Conservation (phyloP, 2,113 vertebrate genomes). For the Sterrhoptilus dennistouni region DNA sequence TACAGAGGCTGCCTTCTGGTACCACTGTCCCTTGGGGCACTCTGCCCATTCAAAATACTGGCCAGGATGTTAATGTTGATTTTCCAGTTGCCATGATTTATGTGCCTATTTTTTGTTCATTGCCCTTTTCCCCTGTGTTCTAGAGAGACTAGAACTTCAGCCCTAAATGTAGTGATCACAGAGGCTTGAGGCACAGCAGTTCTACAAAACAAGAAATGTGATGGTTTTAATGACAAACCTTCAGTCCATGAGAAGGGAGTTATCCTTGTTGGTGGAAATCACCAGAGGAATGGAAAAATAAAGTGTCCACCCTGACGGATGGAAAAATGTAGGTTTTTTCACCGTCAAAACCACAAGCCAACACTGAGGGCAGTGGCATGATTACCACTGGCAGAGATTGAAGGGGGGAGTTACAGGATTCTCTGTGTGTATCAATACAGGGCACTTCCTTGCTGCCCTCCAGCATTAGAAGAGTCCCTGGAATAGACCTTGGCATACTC, state of each 20-base stretch:
- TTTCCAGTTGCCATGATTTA: neutral
- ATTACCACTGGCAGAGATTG: neutral
- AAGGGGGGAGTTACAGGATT: neutral
- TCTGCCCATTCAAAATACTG: neutral
- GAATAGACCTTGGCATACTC: neutral
- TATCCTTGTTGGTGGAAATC: neutral
- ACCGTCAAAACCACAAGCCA: neutral
- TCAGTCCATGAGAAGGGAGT: neutral
- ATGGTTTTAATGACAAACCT: neutral
- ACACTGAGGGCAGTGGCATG: neutral
- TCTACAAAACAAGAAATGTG: neutral
- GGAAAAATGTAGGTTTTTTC: neutral
- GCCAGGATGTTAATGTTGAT: neutral
- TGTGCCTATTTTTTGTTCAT: neutral
- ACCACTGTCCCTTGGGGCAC: neutral
- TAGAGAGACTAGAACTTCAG: neutral
- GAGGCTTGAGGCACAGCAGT: neutral
- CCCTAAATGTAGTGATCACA: neutral
- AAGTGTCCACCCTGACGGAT: fast-evolving
- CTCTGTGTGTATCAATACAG: fast-evolving
- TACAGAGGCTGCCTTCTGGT: neutral
- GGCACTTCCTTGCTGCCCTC: neutral
- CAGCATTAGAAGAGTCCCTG: neutral
- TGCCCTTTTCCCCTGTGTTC: neutral
- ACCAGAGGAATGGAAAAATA: neutral